These are phyloP conservation scores for Sinopyrophorus schimmeli DNA, from an alignment of 2,888 invertebrate genomes.

Conservation along the genomic window DNA sequence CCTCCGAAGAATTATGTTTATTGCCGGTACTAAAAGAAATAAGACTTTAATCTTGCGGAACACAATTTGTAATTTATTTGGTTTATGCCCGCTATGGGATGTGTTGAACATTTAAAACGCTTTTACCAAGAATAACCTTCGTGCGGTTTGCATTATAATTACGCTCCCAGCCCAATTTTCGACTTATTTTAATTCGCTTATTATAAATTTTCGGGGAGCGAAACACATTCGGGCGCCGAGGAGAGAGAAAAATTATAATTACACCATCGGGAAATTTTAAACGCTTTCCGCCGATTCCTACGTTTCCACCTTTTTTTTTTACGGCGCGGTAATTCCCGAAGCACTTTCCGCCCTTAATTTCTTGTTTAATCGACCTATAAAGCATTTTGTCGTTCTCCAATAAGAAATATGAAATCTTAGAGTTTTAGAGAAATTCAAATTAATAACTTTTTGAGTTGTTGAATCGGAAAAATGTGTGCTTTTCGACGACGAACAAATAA, in stretches of 20 bases:
- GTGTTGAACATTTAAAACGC: slow-evolving; percentile 32
- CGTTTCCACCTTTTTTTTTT: no score
- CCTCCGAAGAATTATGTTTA: slow-evolving; percentile 38
- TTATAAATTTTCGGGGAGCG: slow-evolving; percentile 26
- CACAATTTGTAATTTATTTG: slow-evolving; percentile 41
- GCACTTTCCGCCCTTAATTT: no score
- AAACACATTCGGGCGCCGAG: not conserved
- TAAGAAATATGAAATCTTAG: no score
- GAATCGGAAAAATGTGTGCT: no score
- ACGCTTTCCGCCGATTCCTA: no score
- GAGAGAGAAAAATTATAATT: not conserved
- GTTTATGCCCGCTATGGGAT: slow-evolving; percentile 35
- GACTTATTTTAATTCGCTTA: slow-evolving; percentile 28
- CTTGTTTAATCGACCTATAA: no score
- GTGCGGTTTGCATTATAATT: slow-evolving; percentile 39
- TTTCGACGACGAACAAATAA: no score
- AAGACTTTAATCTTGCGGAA: slow-evolving; percentile 40
- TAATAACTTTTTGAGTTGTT: no score
- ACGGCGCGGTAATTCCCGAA: no score
- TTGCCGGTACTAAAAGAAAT: slow-evolving; percentile 39
- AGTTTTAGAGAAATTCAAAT: no score
- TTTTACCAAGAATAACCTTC: slow-evolving; percentile 35
- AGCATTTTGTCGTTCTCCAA: no score
- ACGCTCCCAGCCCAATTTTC: slow-evolving; percentile 33
- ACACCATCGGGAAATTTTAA: not conserved